phyloP scores from a whole-genome alignment of 1,140 invertebrate species.

The Lerema accius region DNA sequence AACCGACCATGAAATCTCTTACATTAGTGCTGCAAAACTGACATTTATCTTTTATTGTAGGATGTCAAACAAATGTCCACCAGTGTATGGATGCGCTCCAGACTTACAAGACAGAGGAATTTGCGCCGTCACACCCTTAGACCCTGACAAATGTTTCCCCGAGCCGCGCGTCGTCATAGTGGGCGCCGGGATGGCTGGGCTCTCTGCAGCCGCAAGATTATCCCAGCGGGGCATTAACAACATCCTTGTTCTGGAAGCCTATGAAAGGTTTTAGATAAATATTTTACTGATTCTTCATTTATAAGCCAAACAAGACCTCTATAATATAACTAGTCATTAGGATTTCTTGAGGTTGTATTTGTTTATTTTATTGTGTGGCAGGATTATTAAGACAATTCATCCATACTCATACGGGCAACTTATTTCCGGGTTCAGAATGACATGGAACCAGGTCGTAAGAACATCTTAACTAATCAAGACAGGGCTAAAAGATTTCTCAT shows the following conservation, averaged over 20 bases:
- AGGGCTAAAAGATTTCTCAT: too few relatives aligned
- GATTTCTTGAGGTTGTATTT: too few relatives aligned
- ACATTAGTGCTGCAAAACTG: background rate
- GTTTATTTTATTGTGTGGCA: too few relatives aligned
- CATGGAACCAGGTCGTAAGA: too few relatives aligned
- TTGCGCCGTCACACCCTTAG: conserved; percentile 56
- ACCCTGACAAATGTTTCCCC: conserved; percentile 69
- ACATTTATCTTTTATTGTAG: conserved; percentile 35
- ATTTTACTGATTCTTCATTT: background rate
- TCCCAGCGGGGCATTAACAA: conserved; percentile 85
- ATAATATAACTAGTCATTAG: too few relatives aligned
- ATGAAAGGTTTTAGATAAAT: conserved; percentile 84
- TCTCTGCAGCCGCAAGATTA: conserved; percentile 86
- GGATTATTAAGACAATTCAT: too few relatives aligned
- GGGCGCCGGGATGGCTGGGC: conserved; percentile 87
- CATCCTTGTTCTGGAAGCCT: conserved; percentile 86
- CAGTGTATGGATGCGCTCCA: conserved; percentile 53
- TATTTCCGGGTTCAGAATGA: too few relatives aligned
- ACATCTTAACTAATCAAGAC: too few relatives aligned
- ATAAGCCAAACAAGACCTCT: too few relatives aligned
- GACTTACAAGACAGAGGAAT: conserved; percentile 60
- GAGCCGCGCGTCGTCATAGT: conserved; percentile 87
- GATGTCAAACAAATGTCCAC: conserved; percentile 46
- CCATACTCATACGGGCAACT: too few relatives aligned
- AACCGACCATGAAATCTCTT: conserved; percentile 8